Percentiles rank a stretch among this genome's conserved stretches.
These are phyloP conservation scores for Ochropacha duplaris DNA, from an alignment of 2,888 invertebrate genomes.

Conservation along the genomic window DNA sequence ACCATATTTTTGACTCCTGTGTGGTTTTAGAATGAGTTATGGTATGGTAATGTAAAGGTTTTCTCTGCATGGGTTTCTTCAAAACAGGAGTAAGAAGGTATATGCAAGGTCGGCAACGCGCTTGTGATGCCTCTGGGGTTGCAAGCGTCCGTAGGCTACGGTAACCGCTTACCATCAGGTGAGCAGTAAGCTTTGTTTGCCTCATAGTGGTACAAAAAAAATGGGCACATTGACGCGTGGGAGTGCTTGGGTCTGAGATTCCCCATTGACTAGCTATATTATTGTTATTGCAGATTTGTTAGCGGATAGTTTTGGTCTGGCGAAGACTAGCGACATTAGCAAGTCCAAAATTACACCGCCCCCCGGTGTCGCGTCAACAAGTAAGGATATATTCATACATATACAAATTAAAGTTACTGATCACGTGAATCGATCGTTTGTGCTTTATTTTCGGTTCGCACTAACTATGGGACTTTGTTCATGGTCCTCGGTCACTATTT, in stretches of 20 bases:
- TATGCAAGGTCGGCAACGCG: too few species aligned
- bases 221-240: background rate
- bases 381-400: slow-evolving; percentile 46
- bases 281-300: slow-evolving; percentile 70
- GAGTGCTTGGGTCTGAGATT: slow-evolving; percentile 21
- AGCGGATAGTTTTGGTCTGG: slow-evolving; percentile 74
- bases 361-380: slow-evolving; percentile 54
- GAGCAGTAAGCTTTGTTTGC: too few species aligned
- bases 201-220: too few species aligned
- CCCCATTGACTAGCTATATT: slow-evolving; percentile 42
- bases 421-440: background rate
- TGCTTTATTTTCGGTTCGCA: background rate
- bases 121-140: too few species aligned
- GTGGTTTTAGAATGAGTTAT: too few species aligned
- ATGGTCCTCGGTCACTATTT: background rate
- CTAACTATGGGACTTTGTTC: background rate
- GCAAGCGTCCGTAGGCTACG: too few species aligned
- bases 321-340: slow-evolving; percentile 62
- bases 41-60: too few species aligned
- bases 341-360: slow-evolving; percentile 59
- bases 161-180: too few species aligned
- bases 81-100: too few species aligned
- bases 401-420: background rate
- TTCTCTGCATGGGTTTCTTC: too few species aligned
- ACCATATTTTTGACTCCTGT: too few species aligned